Evolutionary conservation across 2,888 invertebrate genomes (phyloP), one percentile per base, ranked within the genome.

Genomic region (Napeogenes inachia): DNA sequence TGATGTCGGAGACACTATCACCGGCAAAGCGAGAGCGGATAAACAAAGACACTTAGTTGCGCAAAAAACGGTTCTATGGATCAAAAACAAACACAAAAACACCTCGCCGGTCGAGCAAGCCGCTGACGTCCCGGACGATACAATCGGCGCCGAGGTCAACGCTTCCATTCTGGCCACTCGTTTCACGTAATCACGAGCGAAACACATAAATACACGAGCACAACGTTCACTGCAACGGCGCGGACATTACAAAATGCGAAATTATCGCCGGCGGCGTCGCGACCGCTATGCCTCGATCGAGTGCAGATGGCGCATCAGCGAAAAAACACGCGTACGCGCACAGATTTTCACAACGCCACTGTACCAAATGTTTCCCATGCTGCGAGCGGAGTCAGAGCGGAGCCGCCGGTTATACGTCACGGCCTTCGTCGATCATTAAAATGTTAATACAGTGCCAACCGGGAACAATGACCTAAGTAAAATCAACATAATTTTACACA

Each of bases 71-170:
- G 66, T 38, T 42, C 56, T 70, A 69, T 70, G 71, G 70, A 70
- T 61, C 68, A 74, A 75, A 81, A 82, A 83, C 81, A 84, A 87
- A 87, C 87, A 84, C 85, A 85, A 81, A 85, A 84, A 82, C 85
- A 82, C 82, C 80, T 81, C 81, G 73, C 73, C 73, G 67, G 68
- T 68, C 59, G 68, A 73, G 69, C 71, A 71, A 67, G 66, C 68
- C 72, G 68, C 65, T 70, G 74, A 55, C 65, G 69, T 65, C 65
- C 63, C 65, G 61, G 60, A 60, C 68, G 70, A 65, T 64, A 67
- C 68, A 71, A 75, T 75, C 75, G 74, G 68, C 73, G 73, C 70
- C 78, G 84, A 84, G 85, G 85, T 84, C 87, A 80, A 80, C 79
- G 84, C 74, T 76, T 77, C 81, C 84, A 81, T 81, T 82, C 79